These are phyloP conservation scores for Apantesis nais DNA, from an alignment of 2,888 invertebrate species.

Conservation along the genomic window DNA sequence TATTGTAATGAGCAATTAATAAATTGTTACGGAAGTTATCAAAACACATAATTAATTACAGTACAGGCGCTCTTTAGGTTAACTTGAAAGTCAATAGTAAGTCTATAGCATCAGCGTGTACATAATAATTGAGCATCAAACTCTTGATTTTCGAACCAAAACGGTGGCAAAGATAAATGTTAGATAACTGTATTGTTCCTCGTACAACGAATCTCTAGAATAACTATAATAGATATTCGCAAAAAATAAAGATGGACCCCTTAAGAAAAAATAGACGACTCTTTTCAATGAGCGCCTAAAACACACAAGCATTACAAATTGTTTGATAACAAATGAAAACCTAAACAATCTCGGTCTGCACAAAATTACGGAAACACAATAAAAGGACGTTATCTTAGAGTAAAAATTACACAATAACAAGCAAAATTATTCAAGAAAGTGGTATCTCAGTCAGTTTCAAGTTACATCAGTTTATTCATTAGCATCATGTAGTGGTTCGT, in stretches of 20 bases:
- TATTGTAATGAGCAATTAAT: neutral
- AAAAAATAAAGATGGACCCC: no score
- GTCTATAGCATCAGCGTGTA: neutral
- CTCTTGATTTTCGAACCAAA: neutral
- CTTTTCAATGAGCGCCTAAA: neutral
- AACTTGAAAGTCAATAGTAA: neutral
- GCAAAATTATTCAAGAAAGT: slow-evolving; percentile 11
- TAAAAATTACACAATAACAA: neutral
- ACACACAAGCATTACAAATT: neutral
- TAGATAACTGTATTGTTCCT: neutral
- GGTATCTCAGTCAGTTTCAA: slow-evolving; percentile 18
- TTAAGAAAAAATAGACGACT: neutral
- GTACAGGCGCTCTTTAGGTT: neutral
- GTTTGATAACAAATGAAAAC: neutral
- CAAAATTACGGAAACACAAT: slow-evolving; percentile 20
- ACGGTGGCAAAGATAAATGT: neutral
- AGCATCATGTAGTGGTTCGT: slow-evolving; percentile 25
- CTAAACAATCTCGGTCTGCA: neutral
- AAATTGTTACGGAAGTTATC: neutral
- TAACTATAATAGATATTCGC: neutral
- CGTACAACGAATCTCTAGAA: neutral
- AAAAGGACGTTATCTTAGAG: slow-evolving; percentile 25
- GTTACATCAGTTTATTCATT: slow-evolving; percentile 24
- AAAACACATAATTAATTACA: neutral
- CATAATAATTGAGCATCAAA: neutral